Evolutionary conservation across 1,140 invertebrate genomes (phyloP).

Genomic region (Lordiphosa mommai): DNA sequence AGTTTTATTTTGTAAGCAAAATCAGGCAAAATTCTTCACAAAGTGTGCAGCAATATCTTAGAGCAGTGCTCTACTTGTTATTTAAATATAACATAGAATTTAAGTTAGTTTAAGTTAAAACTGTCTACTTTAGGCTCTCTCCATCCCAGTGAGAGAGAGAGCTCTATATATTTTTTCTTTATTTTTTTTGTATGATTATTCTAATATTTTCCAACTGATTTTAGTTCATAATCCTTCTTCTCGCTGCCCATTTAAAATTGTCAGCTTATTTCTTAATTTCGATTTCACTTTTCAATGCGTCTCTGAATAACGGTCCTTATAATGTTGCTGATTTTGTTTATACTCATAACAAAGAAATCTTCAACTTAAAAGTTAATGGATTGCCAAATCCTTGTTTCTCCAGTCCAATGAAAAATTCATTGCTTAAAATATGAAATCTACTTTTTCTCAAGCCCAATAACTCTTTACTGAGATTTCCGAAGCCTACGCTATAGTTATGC

Average conservation of each 20-base stretch:
- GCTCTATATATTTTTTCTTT: neutral
- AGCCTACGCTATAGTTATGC: too few relatives aligned
- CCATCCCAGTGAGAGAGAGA: neutral
- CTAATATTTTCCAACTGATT: neutral
- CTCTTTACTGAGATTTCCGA: too few relatives aligned
- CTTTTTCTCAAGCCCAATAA: too few relatives aligned
- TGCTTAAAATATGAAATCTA: too few relatives aligned
- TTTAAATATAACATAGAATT: neutral
- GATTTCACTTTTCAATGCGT: too few relatives aligned
- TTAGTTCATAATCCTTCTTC: too few relatives aligned
- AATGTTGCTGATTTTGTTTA: neutral
- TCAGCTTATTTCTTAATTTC: too few relatives aligned
- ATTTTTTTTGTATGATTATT: neutral
- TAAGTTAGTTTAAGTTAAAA: slow-evolving; percentile 34
- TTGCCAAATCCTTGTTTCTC: neutral
- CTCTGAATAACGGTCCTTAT: too few relatives aligned
- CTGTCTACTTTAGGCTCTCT: neutral
- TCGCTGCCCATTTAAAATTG: too few relatives aligned
- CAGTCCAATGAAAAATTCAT: too few relatives aligned
- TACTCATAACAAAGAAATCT: neutral
- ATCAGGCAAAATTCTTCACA: slow-evolving; percentile 46
- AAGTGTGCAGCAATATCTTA: slow-evolving; percentile 38
- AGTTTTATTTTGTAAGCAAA: slow-evolving; percentile 26
- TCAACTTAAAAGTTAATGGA: neutral
- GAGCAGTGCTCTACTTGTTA: too few relatives aligned